Base-by-base conservation (phyloP, 2,888 invertebrate species). In the Amblyjoppa proteus region DNA sequence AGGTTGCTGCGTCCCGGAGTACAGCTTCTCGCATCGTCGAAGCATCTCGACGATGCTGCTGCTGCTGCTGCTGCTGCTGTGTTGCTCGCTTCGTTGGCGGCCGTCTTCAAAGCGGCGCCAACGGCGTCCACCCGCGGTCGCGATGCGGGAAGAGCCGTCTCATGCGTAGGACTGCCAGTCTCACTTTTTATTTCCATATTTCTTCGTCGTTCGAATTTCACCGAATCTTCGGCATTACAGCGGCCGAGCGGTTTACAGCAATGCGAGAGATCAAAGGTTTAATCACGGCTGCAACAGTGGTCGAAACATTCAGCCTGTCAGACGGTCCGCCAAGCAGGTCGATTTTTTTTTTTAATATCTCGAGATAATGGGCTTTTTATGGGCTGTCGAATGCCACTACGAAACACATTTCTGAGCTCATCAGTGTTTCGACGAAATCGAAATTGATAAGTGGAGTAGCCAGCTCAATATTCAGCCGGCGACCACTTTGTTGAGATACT, bases 91-190 rank as follows among this genome's bases (percentile, higher is more conserved):
- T 70, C 74, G 87, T 66, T 56, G 70, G 86, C 89, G 89, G 89
- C 74, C 58, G 64, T 56, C 84, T 88, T 89, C 88, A 89, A 90
- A 90, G 90, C 84, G 88, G 84, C 83, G 83, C 88, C 87, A 69
- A 85, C 84, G 85, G 81, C 20, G 74, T 82, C 78, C 64, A 64
- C 77, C 74, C 81, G 73, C 73, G 56, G 45, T 74, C 76, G 38
- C 64, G 69, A 77, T 81, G 66, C 61, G 81, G 81, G 70, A 81
- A 85, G 78, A 41, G 31, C 28, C 56, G 70, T 79, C 69, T 66
- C 70, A 45, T 70, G 78, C 82, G 85, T 85, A 78, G 85, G 78
- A 82, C 75, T 71, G 75, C 64, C 70, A 70, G 70, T 75, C 74
- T 31, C 70, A 70, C 56, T 75, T 69, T 31, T 11, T 81, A 25